These are phyloP conservation scores for Zele albiditarsus DNA, from an alignment of 2,888 invertebrate species.

Conservation along the genomic window DNA sequence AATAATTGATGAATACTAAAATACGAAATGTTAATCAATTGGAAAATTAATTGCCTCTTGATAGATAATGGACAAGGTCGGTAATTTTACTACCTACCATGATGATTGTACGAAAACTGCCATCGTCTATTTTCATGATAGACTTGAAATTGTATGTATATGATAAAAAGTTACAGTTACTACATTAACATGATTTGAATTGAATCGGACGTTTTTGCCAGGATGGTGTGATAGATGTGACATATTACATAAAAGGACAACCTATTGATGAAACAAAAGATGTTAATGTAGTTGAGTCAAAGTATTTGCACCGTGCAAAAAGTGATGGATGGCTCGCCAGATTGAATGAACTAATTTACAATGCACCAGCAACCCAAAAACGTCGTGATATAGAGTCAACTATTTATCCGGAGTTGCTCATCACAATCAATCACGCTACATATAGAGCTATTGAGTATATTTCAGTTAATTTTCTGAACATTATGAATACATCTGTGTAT, in stretches of 20 bases:
- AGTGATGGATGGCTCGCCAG: no score
- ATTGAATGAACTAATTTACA: no score
- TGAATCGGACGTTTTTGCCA: not conserved
- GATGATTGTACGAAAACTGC: not conserved
- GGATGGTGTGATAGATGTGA: not conserved
- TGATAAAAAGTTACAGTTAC: not conserved
- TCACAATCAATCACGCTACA: not conserved
- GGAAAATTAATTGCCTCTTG: no score
- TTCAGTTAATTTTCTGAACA: not conserved
- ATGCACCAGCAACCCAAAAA: no score
- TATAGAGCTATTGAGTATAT: not conserved
- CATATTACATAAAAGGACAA: not conserved
- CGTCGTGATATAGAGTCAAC: not conserved
- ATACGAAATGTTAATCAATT: no score
- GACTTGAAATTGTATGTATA: not conserved
- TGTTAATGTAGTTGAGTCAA: not conserved
- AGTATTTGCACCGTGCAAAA: not conserved
- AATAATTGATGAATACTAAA: no score
- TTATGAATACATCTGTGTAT: not conserved
- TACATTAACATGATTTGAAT: no score
- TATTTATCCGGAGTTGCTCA: not conserved
- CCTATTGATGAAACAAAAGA: constrained; percentile 3
- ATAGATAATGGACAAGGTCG: not conserved
- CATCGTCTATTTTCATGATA: not conserved
- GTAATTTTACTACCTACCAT: not conserved